Conservation (phyloP, 2,113 vertebrate genomes). For the Alces alces region DNA sequence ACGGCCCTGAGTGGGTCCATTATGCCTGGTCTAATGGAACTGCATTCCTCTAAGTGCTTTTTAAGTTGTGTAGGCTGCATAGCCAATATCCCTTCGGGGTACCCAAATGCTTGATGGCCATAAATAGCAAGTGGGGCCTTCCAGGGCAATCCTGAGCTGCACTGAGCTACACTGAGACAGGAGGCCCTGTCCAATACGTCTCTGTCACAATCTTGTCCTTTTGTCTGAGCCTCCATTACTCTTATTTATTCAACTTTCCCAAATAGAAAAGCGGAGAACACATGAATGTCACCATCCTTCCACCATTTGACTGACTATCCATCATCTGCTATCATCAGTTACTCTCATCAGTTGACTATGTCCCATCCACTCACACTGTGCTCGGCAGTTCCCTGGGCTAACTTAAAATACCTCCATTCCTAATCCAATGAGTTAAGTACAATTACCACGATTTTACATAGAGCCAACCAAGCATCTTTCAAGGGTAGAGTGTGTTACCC, state of each 20-base stretch:
- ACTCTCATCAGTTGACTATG: neutral
- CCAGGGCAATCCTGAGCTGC: neutral
- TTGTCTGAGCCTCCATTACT: neutral
- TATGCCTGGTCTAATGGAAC: conserved; percentile 47
- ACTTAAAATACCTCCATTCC: neutral
- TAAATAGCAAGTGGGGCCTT: conserved; percentile 5
- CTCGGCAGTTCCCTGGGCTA: neutral
- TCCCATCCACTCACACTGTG: neutral
- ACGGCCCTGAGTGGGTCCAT: conserved; percentile 27
- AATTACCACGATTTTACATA: neutral
- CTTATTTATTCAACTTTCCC: neutral
- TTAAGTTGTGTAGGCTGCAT: conserved; percentile 39
- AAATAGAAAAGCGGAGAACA: neutral
- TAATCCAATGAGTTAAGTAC: neutral
- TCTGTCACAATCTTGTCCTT: neutral
- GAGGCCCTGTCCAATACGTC: neutral
- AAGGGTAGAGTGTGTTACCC: neutral
- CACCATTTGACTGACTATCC: neutral
- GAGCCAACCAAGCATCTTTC: neutral
- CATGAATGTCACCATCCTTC: accelerated
- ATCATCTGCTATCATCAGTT: neutral
- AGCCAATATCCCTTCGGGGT: conserved; percentile 58
- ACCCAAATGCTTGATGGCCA: conserved; percentile 1
- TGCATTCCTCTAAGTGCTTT: conserved; percentile 62
- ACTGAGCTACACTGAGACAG: neutral